Conservation (phyloP, 2,888 invertebrate genomes). For the Phengaris arion region DNA sequence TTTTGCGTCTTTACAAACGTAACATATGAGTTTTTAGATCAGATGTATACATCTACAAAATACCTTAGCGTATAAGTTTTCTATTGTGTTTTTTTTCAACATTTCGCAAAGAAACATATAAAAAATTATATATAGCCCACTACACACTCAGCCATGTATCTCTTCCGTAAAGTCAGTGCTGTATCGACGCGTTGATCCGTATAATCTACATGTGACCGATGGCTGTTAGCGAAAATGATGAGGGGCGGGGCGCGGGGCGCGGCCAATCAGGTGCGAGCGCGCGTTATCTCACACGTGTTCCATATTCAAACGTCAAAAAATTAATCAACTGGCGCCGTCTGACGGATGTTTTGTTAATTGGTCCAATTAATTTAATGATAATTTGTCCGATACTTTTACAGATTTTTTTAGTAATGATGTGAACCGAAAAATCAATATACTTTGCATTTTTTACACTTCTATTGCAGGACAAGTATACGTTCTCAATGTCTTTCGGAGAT, state of each 20-base stretch:
- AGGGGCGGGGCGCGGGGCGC: constrained; percentile 58
- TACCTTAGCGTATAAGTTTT: no score
- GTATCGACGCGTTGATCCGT: not conserved
- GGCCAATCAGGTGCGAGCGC: constrained; percentile 56
- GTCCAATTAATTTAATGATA: not conserved
- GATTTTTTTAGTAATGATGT: not conserved
- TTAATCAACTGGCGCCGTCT: not conserved
- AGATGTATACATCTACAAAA: no score
- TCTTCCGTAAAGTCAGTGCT: not conserved
- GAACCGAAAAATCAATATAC: not conserved
- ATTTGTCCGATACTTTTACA: not conserved
- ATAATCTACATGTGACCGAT: constrained; percentile 9
- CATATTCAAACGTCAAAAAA: constrained; percentile 10
- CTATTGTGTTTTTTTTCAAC: no score
- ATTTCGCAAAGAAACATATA: no score
- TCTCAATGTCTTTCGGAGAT: no score
- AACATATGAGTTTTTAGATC: no score
- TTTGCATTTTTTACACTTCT: not conserved
- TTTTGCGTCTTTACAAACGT: no score
- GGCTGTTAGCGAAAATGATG: constrained; percentile 37
- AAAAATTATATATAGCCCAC: no score
- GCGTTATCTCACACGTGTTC: not conserved
- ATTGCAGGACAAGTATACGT: no score
- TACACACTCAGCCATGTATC: not conserved
- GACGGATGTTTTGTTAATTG: not conserved